Evolutionary conservation across 2,888 invertebrate genomes (phyloP).

Genomic region (Dasysyrphus albostriatus): DNA sequence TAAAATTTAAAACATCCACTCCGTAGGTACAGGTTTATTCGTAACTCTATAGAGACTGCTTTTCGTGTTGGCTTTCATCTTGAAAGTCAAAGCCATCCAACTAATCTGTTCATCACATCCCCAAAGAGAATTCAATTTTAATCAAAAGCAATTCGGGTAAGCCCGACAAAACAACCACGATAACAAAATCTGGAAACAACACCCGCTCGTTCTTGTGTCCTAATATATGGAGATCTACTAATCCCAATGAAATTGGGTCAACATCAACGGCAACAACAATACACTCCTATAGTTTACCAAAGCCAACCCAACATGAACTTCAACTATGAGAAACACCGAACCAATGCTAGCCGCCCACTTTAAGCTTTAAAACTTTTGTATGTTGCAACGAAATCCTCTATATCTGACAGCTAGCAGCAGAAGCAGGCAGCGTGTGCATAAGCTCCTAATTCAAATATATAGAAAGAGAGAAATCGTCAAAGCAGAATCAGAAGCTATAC

Average conservation of each 20-base stretch:
- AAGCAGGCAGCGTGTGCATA: conserved; percentile 17
- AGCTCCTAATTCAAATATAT: conserved; percentile 4
- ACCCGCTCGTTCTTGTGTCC: conserved; percentile 25
- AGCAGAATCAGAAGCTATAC: background rate
- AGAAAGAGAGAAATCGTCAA: conserved; percentile 13
- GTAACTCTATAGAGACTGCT: background rate
- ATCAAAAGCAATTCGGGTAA: conserved; percentile 57
- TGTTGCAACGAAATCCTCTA: conserved; percentile 37
- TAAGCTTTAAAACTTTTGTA: conserved; percentile 33
- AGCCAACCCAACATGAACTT: conserved; percentile 49
- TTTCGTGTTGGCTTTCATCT: conserved; percentile 19
- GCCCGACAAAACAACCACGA: conserved; percentile 48
- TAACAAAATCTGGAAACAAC: conserved; percentile 52
- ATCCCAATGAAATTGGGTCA: conserved; percentile 63
- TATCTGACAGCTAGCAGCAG: conserved; percentile 16
- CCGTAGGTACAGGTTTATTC: background rate
- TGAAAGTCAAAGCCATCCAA: conserved; percentile 49
- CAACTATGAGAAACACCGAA: conserved; percentile 1
- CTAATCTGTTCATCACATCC: conserved; percentile 55
- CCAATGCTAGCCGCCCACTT: background rate
- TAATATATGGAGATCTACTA: conserved; percentile 38
- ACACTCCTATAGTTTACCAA: conserved; percentile 4
- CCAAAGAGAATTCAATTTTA: conserved; percentile 65
- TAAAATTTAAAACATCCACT: background rate
- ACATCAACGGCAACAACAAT: conserved; percentile 14